Base-by-base conservation (phyloP, 2,113 vertebrate genomes). In the Stictonetta naevosa region DNA sequence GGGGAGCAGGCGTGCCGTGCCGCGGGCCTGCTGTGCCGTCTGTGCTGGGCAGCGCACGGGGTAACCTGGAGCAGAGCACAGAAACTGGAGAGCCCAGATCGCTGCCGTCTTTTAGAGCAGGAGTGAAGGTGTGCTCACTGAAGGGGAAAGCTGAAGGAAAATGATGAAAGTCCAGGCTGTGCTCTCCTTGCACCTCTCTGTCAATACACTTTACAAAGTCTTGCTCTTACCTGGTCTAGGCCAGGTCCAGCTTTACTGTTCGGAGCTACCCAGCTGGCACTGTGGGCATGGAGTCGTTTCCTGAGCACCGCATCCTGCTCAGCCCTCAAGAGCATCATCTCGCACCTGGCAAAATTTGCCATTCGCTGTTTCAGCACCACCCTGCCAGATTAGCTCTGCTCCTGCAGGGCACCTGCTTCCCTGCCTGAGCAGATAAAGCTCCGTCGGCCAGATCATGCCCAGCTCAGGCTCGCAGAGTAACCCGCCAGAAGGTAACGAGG, bases 391-490 rank as follows among this genome's bases (percentile, higher is more conserved):
- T 87, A 89, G 62, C 92, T 87, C 55, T 66, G 92, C 44, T 80
- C 50, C 67, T 40, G 7, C 36, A 56, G 53, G 74, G 20, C n/a
- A 53, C 21, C 91, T 87, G 84, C 87, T 96, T 92, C 92, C 58
- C 91, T 85, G 50, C 68, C 92, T 96, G 63, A 93, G 16, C 8
- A 8, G 91, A 88, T 95, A 92, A 95, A 94, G 17, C 48, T 50
- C 83, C 62, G 33, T 17, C 5, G 18, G 76, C 56, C 88, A 73
- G 91, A 82, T 80, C 71, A 33, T 0, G 0, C 53, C 86, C 0
- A 1, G 60, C 73, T 38, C 28, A 8, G 62, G 63, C 52, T 18
- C 3, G 0, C 46, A 42, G 86, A 73, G 64, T 11, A 78, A 38
- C 83, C 72, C 2, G 6, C 92, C 80, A 79, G 82, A 36, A 85